A percentile compares a stretch with the other conserved stretches of the same genome.
phyloP scores from a whole-genome alignment of 2,888 invertebrate species.

The Epirrita christyi region DNA sequence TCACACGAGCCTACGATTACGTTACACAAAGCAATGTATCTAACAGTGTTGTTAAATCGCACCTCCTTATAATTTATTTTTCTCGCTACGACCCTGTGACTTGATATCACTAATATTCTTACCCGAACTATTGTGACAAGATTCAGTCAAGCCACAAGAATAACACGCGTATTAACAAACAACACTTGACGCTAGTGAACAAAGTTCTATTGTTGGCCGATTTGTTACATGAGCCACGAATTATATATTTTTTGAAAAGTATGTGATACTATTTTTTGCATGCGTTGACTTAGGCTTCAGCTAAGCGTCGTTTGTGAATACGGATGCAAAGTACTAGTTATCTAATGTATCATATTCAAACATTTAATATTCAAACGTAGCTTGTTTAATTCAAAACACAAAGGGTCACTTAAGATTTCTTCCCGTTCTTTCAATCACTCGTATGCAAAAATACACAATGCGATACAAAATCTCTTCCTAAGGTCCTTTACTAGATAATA shows the following conservation, averaged over 20 bases:
- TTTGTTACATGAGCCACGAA: too few relatives aligned
- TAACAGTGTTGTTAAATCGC: constrained; percentile 19
- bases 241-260: too few relatives aligned
- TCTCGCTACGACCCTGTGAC: constrained; percentile 42
- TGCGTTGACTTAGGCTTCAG: neutral
- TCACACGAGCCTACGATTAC: neutral
- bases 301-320: constrained; percentile 12
- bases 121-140: constrained; percentile 28
- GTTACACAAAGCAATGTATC: neutral
- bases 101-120: constrained; percentile 34
- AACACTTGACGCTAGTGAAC: neutral
- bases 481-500: constrained; percentile 52
- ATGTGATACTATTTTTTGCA: too few relatives aligned
- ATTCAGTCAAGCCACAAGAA: constrained; percentile 34
- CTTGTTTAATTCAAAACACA: constrained; percentile 25
- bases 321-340: constrained; percentile 14
- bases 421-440: constrained; percentile 42
- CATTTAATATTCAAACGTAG: constrained; percentile 24
- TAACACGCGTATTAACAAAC: constrained; percentile 14
- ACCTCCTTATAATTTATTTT: constrained; percentile 31
- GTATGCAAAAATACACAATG: constrained; percentile 68
- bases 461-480: constrained; percentile 73
- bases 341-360: constrained; percentile 32
- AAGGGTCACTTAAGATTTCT: constrained; percentile 27
- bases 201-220: too few relatives aligned